Conservation (phyloP, 2,113 vertebrate species). For the Phalacrocorax carbo region DNA sequence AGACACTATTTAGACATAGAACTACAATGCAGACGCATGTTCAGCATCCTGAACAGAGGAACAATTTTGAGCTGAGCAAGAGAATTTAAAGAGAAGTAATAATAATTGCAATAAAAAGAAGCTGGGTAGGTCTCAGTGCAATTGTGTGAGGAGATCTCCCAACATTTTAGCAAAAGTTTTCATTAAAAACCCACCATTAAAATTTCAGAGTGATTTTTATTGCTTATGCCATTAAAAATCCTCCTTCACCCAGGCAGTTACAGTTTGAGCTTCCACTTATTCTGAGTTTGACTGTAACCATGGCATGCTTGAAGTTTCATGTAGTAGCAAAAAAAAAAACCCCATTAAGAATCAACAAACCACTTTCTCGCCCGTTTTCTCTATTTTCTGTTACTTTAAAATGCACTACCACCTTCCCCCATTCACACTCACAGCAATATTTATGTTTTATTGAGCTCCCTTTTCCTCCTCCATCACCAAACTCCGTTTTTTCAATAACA, state of each 20-base stretch:
- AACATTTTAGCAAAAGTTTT: background rate
- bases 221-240: background rate
- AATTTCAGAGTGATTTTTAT: background rate
- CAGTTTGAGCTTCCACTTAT: background rate
- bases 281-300: background rate
- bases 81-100: background rate
- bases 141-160: background rate
- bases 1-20: background rate
- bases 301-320: background rate
- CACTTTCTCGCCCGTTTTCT: background rate
- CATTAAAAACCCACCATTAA: accelerated
- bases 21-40: background rate
- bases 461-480: background rate
- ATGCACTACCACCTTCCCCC: background rate
- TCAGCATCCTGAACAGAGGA: background rate
- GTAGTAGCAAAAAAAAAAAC: background rate
- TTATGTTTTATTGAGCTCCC: background rate
- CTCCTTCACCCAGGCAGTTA: background rate
- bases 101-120: background rate
- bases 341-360: background rate
- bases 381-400: background rate
- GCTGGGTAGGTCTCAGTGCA: background rate
- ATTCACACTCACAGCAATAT: background rate
- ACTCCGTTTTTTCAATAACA: background rate
- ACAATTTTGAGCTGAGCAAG: background rate